A percentile compares a stretch with the other conserved stretches of the same genome.
These are phyloP conservation scores for Apotomis turbidana DNA, from an alignment of 2,888 invertebrate genomes.

Conservation along the genomic window DNA sequence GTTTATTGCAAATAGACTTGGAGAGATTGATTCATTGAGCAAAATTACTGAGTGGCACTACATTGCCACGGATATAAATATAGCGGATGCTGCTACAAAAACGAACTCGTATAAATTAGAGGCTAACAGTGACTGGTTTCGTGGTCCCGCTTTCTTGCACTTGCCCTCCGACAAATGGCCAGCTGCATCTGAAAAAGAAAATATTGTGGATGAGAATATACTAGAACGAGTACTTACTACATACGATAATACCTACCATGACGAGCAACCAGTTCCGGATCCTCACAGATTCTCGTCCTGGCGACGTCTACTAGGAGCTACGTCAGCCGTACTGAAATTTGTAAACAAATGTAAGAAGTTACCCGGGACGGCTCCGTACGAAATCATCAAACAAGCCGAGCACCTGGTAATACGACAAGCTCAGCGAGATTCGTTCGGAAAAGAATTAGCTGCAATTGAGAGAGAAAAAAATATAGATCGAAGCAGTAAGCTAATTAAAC, in stretches of 20 bases:
- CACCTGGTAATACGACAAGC: not conserved
- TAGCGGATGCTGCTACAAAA: conserved; percentile 25
- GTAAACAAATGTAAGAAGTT: conserved; percentile 3
- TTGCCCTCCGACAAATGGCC: conserved; percentile 16
- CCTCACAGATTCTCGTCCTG: too few species aligned
- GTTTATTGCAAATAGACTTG: conserved; percentile 44
- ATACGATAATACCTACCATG: too few species aligned
- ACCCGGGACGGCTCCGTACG: not conserved
- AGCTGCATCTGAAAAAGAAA: conserved; percentile 1
- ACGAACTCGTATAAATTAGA: conserved; percentile 5
- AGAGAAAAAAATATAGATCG: not conserved
- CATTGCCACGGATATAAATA: conserved; percentile 36
- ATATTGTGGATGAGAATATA: not conserved
- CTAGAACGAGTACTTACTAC: too few species aligned
- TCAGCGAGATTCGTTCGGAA: conserved; percentile 13
- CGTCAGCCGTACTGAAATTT: not conserved
- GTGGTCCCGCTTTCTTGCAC: conserved; percentile 26
- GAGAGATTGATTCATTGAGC: conserved; percentile 22
- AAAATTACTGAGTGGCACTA: conserved; percentile 16
- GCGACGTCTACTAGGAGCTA: conserved; percentile 10
- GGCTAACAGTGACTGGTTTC: conserved; percentile 14
- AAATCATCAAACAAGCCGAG: not conserved
- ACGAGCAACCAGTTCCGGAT: too few species aligned
- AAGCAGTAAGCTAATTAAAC: not conserved
- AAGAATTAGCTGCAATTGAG: not conserved